These are phyloP conservation scores for Rotaria magnacalcarata DNA, from an alignment of 2,888 invertebrate species.

Conservation along the genomic window DNA sequence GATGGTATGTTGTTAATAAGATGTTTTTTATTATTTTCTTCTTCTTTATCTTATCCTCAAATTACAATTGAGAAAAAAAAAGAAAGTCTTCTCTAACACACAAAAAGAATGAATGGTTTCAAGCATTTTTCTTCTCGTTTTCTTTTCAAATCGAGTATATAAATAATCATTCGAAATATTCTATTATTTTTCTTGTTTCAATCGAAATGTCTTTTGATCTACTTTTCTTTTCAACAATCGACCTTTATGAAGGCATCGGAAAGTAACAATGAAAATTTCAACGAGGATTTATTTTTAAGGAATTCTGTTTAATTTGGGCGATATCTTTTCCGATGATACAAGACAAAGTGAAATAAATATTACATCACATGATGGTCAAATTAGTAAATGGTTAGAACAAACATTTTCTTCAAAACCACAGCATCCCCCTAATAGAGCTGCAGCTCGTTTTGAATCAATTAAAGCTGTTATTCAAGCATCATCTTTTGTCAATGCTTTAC, in stretches of 20 bases:
- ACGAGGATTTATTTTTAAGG: not conserved
- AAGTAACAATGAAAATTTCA: too few relatives aligned
- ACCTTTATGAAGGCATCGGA: not conserved
- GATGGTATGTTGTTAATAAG: not conserved
- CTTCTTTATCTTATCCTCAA: not conserved
- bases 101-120: not conserved
- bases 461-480: conserved; percentile 5
- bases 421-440: not conserved
- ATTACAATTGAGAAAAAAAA: not conserved
- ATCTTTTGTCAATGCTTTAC: not conserved
- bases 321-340: not conserved
- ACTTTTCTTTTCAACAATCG: not conserved
- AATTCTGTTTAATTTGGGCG: not conserved
- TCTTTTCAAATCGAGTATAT: not conserved
- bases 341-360: conserved; percentile 1
- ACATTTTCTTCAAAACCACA: not conserved
- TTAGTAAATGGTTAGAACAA: not conserved
- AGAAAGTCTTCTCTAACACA: not conserved
- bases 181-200: not conserved
- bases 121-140: not conserved
- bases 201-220: not conserved
- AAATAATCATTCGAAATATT: not conserved
- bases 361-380: not conserved
- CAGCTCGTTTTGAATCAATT: not conserved
- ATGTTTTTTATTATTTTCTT: not conserved